Percentiles rank a stretch among this genome's conserved stretches.
These are phyloP conservation scores for Synanthedon vespiformis DNA, from an alignment of 2,888 invertebrate species.

Conservation along the genomic window DNA sequence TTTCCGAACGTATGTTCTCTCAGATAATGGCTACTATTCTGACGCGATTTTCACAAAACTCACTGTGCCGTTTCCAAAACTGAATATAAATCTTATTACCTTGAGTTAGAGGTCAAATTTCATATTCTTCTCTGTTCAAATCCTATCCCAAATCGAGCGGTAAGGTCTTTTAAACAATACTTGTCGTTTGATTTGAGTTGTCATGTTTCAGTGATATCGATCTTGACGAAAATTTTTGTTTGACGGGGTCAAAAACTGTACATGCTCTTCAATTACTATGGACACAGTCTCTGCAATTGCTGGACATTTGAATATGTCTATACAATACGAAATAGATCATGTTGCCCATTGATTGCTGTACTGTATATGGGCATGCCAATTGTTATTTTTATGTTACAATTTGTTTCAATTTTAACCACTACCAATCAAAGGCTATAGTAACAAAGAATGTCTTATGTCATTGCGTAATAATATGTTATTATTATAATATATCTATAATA, in stretches of 20 bases:
- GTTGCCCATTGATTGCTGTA: conserved; percentile 32
- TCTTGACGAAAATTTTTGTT: conserved; percentile 59
- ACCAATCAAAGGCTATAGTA: too few relatives aligned
- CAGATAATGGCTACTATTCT: conserved; percentile 58
- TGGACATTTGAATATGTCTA: conserved; percentile 23
- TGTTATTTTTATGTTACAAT: background rate
- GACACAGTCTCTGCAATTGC: conserved; percentile 34
- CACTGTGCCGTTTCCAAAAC: background rate
- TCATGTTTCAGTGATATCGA: conserved; percentile 55
- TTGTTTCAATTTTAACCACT: background rate
- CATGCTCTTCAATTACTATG: conserved; percentile 60
- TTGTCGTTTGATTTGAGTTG: conserved; percentile 63
- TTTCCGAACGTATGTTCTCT: conserved; percentile 63
- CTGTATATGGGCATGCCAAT: conserved; percentile 1
- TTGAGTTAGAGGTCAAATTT: background rate
- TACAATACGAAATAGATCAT: conserved; percentile 25
- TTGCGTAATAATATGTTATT: too few relatives aligned
- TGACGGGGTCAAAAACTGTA: conserved; percentile 58
- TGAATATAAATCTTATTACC: background rate
- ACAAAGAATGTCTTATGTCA: too few relatives aligned
- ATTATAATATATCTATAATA: too few relatives aligned
- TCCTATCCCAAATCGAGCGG: conserved; percentile 28
- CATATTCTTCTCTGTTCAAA: conserved; percentile 7
- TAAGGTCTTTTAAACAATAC: conserved; percentile 49
- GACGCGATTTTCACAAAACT: conserved; percentile 32